A percentile compares a stretch with the other conserved stretches of the same genome.
These are phyloP conservation scores for Prolemur simus DNA, from an alignment of 2,113 vertebrate species.

Conservation along the genomic window DNA sequence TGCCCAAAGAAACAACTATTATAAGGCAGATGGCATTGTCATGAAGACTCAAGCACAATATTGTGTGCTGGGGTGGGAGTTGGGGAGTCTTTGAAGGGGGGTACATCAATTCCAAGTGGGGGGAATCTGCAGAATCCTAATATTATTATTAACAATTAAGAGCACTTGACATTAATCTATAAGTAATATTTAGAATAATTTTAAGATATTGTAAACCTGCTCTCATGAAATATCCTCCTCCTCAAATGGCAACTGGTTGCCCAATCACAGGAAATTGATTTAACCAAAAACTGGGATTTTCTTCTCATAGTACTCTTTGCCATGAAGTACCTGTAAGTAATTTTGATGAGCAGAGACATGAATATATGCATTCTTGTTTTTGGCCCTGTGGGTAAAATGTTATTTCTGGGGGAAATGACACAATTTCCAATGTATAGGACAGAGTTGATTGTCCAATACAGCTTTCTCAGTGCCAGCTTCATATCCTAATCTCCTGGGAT, in stretches of 20 bases:
- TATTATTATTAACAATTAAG: not conserved
- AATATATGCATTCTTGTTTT: not conserved
- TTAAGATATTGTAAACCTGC: not conserved
- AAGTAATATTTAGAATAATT: not conserved
- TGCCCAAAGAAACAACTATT: not conserved
- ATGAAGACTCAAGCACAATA: not conserved
- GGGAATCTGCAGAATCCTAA: not conserved
- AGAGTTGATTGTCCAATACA: not conserved
- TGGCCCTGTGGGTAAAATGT: not conserved
- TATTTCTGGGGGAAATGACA: not conserved
- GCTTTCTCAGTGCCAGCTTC: not conserved
- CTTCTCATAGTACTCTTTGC: not conserved
- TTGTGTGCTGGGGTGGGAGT: fast-evolving
- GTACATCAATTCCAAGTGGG: not conserved
- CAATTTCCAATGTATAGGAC: not conserved
- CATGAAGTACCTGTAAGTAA: not conserved
- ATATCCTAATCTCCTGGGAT: not conserved
- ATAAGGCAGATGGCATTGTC: not conserved
- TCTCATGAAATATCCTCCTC: not conserved
- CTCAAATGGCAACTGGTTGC: not conserved
- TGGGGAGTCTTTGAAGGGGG: too few relatives aligned
- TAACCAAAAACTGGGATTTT: not conserved
- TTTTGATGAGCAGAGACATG: not conserved
- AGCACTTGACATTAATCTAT: not conserved
- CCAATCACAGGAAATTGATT: not conserved